Evolutionary conservation across 1,140 invertebrate genomes (phyloP).

Genomic region (Aphis craccivora): DNA sequence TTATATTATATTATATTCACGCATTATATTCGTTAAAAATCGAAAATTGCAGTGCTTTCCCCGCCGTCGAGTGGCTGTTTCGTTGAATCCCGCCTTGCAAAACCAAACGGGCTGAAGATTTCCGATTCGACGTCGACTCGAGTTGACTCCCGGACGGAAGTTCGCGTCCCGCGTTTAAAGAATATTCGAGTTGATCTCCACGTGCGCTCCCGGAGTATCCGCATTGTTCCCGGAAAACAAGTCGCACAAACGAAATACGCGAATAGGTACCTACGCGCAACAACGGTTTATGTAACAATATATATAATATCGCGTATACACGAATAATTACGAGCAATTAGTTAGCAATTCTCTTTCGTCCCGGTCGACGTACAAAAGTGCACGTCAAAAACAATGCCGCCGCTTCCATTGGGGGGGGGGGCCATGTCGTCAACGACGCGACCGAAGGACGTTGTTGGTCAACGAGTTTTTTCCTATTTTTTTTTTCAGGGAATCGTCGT

Average conservation of each 20-base stretch:
- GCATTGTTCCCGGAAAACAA: neutral
- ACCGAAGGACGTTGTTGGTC: neutral
- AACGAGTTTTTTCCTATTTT: neutral
- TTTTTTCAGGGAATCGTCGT: neutral
- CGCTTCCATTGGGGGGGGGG: neutral
- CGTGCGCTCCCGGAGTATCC: neutral
- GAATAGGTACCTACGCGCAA: neutral
- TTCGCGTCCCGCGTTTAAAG: neutral
- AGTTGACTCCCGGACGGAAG: neutral
- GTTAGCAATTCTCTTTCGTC: slow-evolving; percentile 22
- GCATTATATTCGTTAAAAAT: slow-evolving; percentile 45
- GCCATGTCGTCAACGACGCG: neutral
- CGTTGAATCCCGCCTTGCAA: neutral
- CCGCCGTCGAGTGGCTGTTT: slow-evolving; percentile 13
- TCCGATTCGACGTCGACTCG: neutral
- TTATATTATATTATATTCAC: neutral
- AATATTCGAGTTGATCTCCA: neutral
- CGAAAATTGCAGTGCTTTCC: slow-evolving; percentile 36
- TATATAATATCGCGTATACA: neutral
- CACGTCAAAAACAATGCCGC: slow-evolving; percentile 1
- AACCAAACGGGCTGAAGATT: neutral
- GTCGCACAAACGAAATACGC: neutral
- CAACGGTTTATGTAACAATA: neutral
- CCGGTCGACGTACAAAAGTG: neutral
- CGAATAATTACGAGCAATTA: slow-evolving; percentile 54